Conservation (phyloP, 2,113 vertebrate species). For the Saccopteryx bilineata region DNA sequence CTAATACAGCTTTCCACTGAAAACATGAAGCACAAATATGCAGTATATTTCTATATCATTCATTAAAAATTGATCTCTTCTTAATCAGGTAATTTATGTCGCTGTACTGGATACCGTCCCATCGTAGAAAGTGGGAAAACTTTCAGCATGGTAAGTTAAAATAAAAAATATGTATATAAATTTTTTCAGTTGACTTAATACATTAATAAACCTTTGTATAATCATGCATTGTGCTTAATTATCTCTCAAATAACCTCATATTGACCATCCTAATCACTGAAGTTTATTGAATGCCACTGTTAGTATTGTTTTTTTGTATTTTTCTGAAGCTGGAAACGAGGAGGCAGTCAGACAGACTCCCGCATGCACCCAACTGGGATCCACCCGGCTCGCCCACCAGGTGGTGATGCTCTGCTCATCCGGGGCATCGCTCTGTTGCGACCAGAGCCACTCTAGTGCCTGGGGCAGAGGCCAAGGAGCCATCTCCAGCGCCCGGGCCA, state of each 20-base stretch:
- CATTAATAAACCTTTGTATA: neutral
- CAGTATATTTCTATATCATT: neutral
- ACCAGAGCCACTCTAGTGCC: too few species aligned
- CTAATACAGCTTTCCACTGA: neutral
- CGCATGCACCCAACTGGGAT: too few species aligned
- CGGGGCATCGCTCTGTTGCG: too few species aligned
- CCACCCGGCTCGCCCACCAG: too few species aligned
- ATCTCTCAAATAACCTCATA: neutral
- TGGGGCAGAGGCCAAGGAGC: too few species aligned
- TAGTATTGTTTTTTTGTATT: too few species aligned
- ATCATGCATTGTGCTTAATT: neutral
- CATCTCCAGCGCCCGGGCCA: too few species aligned
- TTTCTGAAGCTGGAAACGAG: too few species aligned
- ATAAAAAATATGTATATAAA: neutral
- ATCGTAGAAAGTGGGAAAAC: conserved; percentile 92
- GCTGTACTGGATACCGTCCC: conserved; percentile 93
- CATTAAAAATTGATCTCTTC: conserved; percentile 2
- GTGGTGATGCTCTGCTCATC: too few species aligned
- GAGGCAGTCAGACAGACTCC: too few species aligned
- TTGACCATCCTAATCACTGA: neutral
- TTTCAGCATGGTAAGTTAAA: conserved; percentile 89
- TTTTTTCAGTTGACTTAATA: neutral
- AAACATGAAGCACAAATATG: neutral
- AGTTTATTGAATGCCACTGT: neutral
- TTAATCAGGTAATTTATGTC: conserved; percentile 92